Conservation (phyloP, 1,140 invertebrate genomes). For the Scaptodrosophila lebanonensis region DNA sequence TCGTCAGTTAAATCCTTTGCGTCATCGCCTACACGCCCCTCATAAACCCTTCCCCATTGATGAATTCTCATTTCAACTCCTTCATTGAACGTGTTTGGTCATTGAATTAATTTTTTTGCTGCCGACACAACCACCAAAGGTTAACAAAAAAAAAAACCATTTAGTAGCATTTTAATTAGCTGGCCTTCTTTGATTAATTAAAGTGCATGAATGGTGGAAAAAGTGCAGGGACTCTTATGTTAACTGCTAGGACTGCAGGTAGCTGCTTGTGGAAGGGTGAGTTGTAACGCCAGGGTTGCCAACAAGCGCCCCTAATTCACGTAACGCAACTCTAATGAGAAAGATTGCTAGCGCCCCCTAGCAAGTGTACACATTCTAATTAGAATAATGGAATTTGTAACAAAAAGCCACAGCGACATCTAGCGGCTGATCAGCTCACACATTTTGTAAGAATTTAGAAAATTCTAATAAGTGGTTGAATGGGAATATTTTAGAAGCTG, state of each 20-base stretch:
- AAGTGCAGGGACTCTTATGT: too few species aligned
- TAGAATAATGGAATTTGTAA: constrained; percentile 20
- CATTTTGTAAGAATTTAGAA: too few species aligned
- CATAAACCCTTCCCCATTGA: constrained; percentile 3
- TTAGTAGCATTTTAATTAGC: constrained; percentile 73
- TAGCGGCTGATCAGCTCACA: too few species aligned
- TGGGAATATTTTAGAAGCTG: too few species aligned
- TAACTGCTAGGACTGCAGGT: constrained; percentile 18
- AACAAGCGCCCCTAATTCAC: too few species aligned
- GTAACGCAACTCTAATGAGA: not conserved
- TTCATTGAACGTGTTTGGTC: constrained; percentile 9
- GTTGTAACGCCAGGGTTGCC: constrained; percentile 39
- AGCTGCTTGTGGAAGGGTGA: not conserved
- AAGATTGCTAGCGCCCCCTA: constrained; percentile 34
- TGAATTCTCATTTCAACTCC: constrained; percentile 17
- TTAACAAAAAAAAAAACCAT: constrained; percentile 29
- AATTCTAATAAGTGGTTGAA: too few species aligned
- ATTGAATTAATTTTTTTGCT: constrained; percentile 19
- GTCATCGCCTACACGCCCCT: constrained; percentile 62
- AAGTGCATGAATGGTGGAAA: constrained; percentile 50
- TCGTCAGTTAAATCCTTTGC: constrained; percentile 42
- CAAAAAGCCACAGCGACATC: constrained; percentile 42
- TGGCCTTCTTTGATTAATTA: constrained; percentile 61
- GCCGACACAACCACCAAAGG: constrained; percentile 37
- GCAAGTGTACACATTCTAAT: constrained; percentile 6